These are phyloP conservation scores for Ornithoptera alexandrae DNA, from an alignment of 2,888 invertebrate genomes.

Conservation along the genomic window DNA sequence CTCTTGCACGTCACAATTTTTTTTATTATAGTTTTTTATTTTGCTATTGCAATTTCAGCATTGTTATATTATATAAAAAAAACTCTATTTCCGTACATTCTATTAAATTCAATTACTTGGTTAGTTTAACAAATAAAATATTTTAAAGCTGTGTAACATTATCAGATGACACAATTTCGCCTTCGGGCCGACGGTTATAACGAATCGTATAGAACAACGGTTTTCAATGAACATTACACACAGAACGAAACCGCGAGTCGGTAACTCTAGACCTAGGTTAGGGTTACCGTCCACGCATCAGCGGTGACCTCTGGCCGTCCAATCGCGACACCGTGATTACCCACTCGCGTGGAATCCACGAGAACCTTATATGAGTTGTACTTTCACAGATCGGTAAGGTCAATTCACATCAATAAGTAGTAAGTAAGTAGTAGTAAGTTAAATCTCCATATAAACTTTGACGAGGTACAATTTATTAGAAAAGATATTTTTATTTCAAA, in stretches of 20 bases:
- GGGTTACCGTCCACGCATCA: conserved; percentile 58
- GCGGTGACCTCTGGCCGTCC: conserved; percentile 52
- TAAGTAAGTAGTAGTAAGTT: no score
- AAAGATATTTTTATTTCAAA: no score
- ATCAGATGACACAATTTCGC: conserved; percentile 4
- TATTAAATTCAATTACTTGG: background rate
- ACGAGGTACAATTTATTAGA: no score
- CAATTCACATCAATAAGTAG: background rate
- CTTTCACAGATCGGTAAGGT: conserved; percentile 21
- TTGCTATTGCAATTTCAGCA: no score
- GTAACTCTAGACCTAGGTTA: conserved; percentile 56
- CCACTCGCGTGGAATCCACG: conserved; percentile 12
- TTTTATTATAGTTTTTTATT: no score
- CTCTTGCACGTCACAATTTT: no score
- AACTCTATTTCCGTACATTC: background rate
- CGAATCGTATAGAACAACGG: conserved; percentile 42
- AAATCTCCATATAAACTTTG: no score
- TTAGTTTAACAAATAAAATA: background rate
- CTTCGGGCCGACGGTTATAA: background rate
- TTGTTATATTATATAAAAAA: background rate
- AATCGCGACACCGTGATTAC: conserved; percentile 27
- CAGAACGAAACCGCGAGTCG: conserved; percentile 57
- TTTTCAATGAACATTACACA: conserved; percentile 55
- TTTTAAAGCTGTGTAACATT: background rate
- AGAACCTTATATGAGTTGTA: conserved; percentile 12